Base-by-base conservation (phyloP, 2,113 vertebrate species). In the Lophotis ruficrista region DNA sequence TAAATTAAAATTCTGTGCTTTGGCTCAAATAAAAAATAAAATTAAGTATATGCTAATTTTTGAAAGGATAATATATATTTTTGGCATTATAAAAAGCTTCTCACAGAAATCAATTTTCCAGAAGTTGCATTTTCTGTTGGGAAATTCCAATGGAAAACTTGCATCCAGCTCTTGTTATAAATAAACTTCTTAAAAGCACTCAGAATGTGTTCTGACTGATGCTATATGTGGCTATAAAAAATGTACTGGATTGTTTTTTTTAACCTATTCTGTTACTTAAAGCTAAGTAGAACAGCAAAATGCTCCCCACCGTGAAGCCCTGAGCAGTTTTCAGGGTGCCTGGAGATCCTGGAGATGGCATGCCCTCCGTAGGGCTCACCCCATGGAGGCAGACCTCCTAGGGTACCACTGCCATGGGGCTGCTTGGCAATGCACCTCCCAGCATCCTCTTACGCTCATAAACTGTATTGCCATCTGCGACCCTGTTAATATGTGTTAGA, bases 101-200 rank as follows among this genome's bases (percentile, higher is more conserved):
- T 87, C 37, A 50, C 19, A 78, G 14, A 86, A 80, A 82, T 81
- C 7, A 27, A 16, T 82, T 92, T 51, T 79, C 62, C 75, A 92
- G 66, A 80, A 90, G 66, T 48, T 72, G 25, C 14, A 38, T 73
- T 72, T 83, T 37, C 79, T 69, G 9, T 24, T 65, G 45, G 25
- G 45, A 90, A 90, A 76, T 86, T 92, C 70, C 45, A 69, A 20
- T n/a, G 33, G 48, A 85, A 95, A 90, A 85, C 38, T 83, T 16
- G 25, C 58, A 71, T 45, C 37, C 66, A 64, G 4, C 4, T 88
- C 41, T 69, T 62, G 22, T 37, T 81, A 75, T 66, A 97, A 83
- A 79, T 83, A 71, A 68, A 76, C 24, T 64, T 43, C 24, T 76
- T 65, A 77, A 80, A 89, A 72, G 17, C 45, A 53, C 25, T 87